Evolutionary conservation across 53 echinoderm and acorn worm genomes (phyloP), one percentile per base, ranked within the genome.

Genomic region (Patiria pectinifera): DNA sequence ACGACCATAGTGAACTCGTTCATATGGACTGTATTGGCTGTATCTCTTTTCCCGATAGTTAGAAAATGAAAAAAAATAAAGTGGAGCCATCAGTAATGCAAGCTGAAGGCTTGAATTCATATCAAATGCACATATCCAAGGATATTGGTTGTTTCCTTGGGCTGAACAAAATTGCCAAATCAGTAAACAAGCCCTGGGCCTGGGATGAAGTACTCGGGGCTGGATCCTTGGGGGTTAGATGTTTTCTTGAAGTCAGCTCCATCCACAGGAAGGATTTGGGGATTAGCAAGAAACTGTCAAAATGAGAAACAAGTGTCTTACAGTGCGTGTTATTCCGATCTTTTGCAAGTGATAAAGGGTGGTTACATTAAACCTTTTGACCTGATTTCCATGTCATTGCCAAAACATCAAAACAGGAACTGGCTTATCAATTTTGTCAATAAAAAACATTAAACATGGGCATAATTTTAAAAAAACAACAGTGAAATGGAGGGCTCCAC

Each of bases 141-240:
- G 80, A 79, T 79, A 79, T 79, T 79, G 46, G 16, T 79, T 45
- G 80, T 25, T 79, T 79, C 80, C 80, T n/a, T 48, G 12, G 46
- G 47, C 46, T 48, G 45, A 48, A 44, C 14, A 9, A 79, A 45
- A 79, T 18, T 46, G 80, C 47, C 10, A 45, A 45, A 4, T 25
- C 11, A 6, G 45, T 44, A 79, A 25, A 79, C 45, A 45, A 79
- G 12, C 48, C 2, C 19, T 74, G 74, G 4, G 19, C 74, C 10
- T 24, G 80, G 10, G 48, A 18, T 46, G 12, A 45, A 79, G 80
- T 79, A 18, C 80, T 9, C 3, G 48, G 80, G 15, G 47, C 11
- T 9, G 45, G 48, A 2, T 46, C 80, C 80, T 11, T 5, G 7
- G 80, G 80, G 80, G 45, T 43, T 79, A 79, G 46, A 22, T 79